Evolutionary conservation across 2,797 vertebrate species (phyloP).

Genomic region (Lycodopsis pacificus): DNA sequence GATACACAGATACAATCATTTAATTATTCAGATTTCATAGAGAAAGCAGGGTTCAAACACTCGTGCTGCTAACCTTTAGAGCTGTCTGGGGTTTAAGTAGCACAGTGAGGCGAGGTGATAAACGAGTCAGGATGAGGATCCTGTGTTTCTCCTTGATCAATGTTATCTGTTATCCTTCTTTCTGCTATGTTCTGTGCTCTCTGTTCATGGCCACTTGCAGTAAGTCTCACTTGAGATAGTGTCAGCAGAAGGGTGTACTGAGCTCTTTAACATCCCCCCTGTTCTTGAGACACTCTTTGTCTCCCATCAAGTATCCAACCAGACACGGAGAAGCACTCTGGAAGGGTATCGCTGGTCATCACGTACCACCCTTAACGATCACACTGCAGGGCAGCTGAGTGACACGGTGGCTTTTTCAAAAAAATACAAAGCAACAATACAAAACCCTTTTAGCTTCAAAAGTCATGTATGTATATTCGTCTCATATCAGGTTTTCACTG

Average conservation of each 20-base stretch:
- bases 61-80: slow-evolving; percentile 46
- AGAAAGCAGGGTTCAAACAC: slow-evolving; percentile 32
- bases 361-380: slow-evolving; percentile 50
- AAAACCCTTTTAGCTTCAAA: neutral
- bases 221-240: slow-evolving; percentile 82
- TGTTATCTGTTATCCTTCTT: slow-evolving; percentile 69
- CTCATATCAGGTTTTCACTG: slow-evolving; percentile 51
- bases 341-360: slow-evolving; percentile 74
- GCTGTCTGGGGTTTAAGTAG: slow-evolving; percentile 48
- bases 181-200: slow-evolving; percentile 51
- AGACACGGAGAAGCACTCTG: slow-evolving; percentile 63
- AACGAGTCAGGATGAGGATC: slow-evolving; percentile 65
- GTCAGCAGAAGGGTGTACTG: slow-evolving; percentile 73
- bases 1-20: slow-evolving; percentile 57
- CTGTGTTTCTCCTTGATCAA: slow-evolving; percentile 80
- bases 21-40: slow-evolving; percentile 55
- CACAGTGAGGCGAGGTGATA: slow-evolving; percentile 63
- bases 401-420: neutral
- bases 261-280: slow-evolving; percentile 65
- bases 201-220: slow-evolving; percentile 69
- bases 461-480: slow-evolving; percentile 13
- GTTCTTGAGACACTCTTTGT: slow-evolving; percentile 69
- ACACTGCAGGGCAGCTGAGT: neutral
- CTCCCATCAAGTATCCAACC: slow-evolving; percentile 69
- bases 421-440: slow-evolving; percentile 20